Base-by-base conservation (phyloP, 2,797 vertebrate species). In the Dipus sagitta region DNA sequence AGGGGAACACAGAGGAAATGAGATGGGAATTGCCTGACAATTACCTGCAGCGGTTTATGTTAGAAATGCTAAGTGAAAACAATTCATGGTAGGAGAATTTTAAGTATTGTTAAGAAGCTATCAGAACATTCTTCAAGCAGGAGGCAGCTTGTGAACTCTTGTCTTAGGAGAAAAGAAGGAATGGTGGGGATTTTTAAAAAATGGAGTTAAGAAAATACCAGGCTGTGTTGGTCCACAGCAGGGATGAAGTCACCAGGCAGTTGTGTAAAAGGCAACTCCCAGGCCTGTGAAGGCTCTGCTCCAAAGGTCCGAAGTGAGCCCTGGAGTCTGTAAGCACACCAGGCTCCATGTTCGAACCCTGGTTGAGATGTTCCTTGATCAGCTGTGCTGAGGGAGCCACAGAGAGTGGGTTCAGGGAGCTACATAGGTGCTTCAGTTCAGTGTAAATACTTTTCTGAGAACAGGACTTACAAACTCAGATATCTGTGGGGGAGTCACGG, bases 1-100 rank as follows among this genome's bases (percentile, higher is more conserved):
- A 28, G 0, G 26, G 15, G 13, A 26, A 30, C 42, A 2, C 4
- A 15, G n/a, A 0, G 34, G 34, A 15, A 65, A 26, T 3, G 6
- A 65, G 75, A 42, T 12, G 83, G 67, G 75, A 58, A 30, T 12
- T n/a, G 68, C 5, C 17, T 28, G 60, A n/a, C 0, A 2, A n/a
- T 14, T 81, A 32, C 75, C 58, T 42, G 60, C 4, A 62, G 13
- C 1, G 1, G 0, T 12, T 12, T 4, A 4, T 1, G 18, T 30
- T 0, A 71, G 4, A 42, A 32, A 79, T 3, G n/a, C 60, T 68
- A 6, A 0, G 1, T 6, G 54, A 34, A 26, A 28, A 14, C 26
- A 72, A 71, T 12, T 71, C 65, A n/a, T 18, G 15, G 75, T 47
- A 71, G 24, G 38, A 12, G 77, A 85, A 5, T 71, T 26, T 23